Conservation (phyloP, 2,888 invertebrate species). For the Drosophila phalerata region DNA sequence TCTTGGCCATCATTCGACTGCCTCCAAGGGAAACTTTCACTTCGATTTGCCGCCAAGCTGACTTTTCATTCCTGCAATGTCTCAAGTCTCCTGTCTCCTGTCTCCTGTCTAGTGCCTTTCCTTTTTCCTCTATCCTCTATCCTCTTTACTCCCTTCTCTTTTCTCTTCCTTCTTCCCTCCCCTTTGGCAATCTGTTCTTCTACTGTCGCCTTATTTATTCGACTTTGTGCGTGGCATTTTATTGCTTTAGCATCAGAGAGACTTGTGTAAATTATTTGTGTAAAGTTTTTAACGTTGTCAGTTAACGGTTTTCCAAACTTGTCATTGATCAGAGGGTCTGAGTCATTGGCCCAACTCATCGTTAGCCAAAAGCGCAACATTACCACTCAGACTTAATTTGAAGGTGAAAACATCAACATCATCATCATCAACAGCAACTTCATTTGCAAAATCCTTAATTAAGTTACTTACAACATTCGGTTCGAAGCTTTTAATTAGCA, state of each 20-base stretch:
- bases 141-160: too few relatives aligned
- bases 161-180: too few relatives aligned
- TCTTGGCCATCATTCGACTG: background rate
- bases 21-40: conserved; percentile 59
- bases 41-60: conserved; percentile 77
- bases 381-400: conserved; percentile 20
- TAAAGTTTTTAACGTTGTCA: conserved; percentile 69
- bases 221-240: conserved; percentile 57
- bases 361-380: conserved; percentile 9
- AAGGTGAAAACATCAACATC: conserved; percentile 17
- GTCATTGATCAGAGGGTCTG: conserved; percentile 63
- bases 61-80: conserved; percentile 54
- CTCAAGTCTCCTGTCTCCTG: background rate
- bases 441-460: conserved; percentile 9
- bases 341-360: conserved; percentile 41
- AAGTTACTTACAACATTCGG: conserved; percentile 4
- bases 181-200: background rate
- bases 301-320: conserved; percentile 52
- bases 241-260: conserved; percentile 60
- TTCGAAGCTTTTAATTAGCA: conserved; percentile 33
- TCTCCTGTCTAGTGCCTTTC: background rate
- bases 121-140: background rate
- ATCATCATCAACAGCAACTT: background rate
- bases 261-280: conserved; percentile 67
- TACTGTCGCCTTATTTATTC: conserved; percentile 26